Evolutionary conservation across 2,888 invertebrate genomes (phyloP).

Genomic region (Latrodectus elegans): DNA sequence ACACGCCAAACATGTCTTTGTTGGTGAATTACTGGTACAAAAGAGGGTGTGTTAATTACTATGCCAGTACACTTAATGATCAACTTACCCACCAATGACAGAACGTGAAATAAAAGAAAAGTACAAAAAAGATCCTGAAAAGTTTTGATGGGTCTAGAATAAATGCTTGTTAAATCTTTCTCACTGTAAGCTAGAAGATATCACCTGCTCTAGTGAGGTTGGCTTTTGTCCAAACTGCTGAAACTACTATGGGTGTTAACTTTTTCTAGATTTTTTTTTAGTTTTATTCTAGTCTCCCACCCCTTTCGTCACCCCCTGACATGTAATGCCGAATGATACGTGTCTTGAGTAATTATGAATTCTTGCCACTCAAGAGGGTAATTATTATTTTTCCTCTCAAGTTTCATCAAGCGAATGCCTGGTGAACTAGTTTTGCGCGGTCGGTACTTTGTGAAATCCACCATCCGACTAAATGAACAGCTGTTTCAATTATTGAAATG

Average conservation of each 20-base stretch:
- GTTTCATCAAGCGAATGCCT: conserved; percentile 55
- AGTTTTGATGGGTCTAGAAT: background rate
- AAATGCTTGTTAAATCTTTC: conserved; percentile 15
- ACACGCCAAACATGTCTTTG: no score
- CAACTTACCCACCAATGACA: background rate
- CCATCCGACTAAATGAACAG: conserved; percentile 17
- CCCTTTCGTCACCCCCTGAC: conserved; percentile 24
- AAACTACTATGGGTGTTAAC: conserved; percentile 48
- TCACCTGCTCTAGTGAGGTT: conserved; percentile 42
- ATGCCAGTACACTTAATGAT: conserved; percentile 16
- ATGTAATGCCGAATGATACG: conserved; percentile 57
- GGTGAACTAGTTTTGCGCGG: conserved; percentile 19
- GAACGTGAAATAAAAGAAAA: conserved; percentile 19
- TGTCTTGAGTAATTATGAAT: conserved; percentile 62
- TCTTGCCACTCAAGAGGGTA: conserved; percentile 23
- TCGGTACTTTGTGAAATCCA: background rate
- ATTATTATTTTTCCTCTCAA: conserved; percentile 42
- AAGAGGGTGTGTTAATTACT: background rate
- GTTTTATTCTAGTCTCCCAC: background rate
- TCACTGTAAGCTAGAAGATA: background rate
- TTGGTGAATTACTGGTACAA: no score
- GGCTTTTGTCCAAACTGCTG: conserved; percentile 47
- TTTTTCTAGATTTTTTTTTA: conserved; percentile 29
- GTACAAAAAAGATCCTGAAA: conserved; percentile 2
- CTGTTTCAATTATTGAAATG: conserved; percentile 67